Percentiles rank a stretch among this genome's conserved stretches.
These are phyloP conservation scores for Argopecten irradians DNA, from an alignment of 1,140 invertebrate species.

Conservation along the genomic window DNA sequence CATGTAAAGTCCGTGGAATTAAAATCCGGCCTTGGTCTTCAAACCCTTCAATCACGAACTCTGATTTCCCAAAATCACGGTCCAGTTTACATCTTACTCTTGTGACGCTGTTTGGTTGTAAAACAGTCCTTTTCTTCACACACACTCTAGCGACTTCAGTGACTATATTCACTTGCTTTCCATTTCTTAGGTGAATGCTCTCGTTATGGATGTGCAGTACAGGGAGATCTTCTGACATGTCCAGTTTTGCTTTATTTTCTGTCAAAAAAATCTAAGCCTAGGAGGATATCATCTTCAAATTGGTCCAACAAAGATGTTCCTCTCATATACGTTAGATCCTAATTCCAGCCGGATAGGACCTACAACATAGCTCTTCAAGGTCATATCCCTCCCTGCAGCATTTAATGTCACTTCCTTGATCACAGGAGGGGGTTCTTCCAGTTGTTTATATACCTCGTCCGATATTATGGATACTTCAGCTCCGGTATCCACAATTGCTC, in stretches of 20 bases:
- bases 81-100: background rate
- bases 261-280: background rate
- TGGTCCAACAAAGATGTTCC: conserved; percentile 36
- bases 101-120: background rate
- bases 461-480: conserved; percentile 36
- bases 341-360: background rate
- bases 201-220: background rate
- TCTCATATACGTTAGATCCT: background rate
- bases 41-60: background rate
- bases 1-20: background rate
- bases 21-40: background rate
- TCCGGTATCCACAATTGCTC: conserved; percentile 37
- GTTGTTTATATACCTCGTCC: conserved; percentile 24
- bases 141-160: background rate
- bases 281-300: background rate
- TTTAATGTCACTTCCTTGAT: conserved; percentile 27
- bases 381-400: conserved; percentile 32
- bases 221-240: background rate
- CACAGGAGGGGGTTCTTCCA: background rate
- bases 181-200: background rate
- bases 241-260: background rate
- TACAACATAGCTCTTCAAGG: conserved; percentile 30
- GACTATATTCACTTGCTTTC: background rate
- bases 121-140: background rate
- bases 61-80: background rate